Conservation (phyloP, 2,888 invertebrate genomes). For the Pogonocherus hispidulus region DNA sequence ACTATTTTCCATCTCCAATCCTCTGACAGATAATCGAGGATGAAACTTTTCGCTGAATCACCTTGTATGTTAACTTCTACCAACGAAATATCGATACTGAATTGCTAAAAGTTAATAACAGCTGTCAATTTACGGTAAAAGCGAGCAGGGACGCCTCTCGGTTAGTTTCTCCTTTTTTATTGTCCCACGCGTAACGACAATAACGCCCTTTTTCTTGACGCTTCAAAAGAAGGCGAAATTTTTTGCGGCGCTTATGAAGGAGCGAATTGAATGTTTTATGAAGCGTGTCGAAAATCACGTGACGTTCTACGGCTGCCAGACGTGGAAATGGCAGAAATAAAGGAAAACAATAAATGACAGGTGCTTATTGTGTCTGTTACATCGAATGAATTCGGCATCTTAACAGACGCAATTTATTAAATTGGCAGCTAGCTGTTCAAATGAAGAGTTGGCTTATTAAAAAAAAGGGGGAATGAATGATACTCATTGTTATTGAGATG, state of each 20-base stretch:
- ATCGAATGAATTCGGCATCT: not conserved
- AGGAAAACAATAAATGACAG: not conserved
- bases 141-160: not conserved
- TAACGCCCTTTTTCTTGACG: not conserved
- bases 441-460: too few species aligned
- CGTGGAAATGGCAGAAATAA: not conserved
- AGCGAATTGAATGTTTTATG: not conserved
- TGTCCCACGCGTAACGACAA: not conserved
- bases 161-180: not conserved
- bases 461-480: too few species aligned
- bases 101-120: not conserved
- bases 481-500: too few species aligned
- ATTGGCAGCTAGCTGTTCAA: too few species aligned
- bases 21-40: too few species aligned
- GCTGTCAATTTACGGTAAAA: not conserved
- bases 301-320: not conserved
- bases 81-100: not conserved
- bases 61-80: too few species aligned
- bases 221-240: not conserved
- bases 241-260: not conserved
- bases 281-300: not conserved
- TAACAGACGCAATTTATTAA: not conserved
- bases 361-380: not conserved
- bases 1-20: too few species aligned
- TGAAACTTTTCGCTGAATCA: too few species aligned